phyloP scores from a whole-genome alignment of 2,888 invertebrate genomes.

The Caenorhabditis sulstoni region DNA sequence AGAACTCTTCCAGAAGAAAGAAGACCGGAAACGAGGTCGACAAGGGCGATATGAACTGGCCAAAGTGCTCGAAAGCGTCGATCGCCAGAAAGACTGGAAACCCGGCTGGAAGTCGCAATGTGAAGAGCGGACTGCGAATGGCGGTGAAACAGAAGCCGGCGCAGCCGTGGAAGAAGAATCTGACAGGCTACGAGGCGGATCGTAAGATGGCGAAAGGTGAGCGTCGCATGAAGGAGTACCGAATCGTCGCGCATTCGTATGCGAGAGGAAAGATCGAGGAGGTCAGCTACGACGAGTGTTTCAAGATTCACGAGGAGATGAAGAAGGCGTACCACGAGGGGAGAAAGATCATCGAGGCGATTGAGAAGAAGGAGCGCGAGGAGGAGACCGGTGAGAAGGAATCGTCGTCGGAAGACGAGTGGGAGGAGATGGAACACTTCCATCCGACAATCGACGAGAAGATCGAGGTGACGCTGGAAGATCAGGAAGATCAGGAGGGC shows the following conservation, averaged over 20 bases:
- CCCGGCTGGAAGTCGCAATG: conserved; percentile 17
- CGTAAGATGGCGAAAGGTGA: conserved; percentile 57
- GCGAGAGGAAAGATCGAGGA: conserved; percentile 46
- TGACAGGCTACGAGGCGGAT: conserved; percentile 39
- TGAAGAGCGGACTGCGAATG: conserved; percentile 40
- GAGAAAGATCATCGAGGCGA: conserved; percentile 33
- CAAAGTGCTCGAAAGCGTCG: conserved; percentile 48
- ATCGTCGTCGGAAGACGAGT: conserved; percentile 71
- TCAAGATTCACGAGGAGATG: conserved; percentile 51
- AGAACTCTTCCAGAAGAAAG: not conserved
- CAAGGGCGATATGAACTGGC: conserved; percentile 23
- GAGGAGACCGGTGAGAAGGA: conserved; percentile 21
- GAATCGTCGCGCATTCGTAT: conserved; percentile 32
- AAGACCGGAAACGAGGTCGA: not conserved
- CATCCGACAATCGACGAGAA: conserved; percentile 53
- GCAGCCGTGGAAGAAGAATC: conserved; percentile 60
- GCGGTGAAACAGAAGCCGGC: conserved; percentile 40
- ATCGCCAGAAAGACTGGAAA: conserved; percentile 49
- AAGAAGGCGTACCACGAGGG: conserved; percentile 57
- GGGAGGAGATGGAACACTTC: conserved; percentile 73
- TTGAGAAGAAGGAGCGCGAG: conserved; percentile 18
- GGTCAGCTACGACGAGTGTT: conserved; percentile 55
- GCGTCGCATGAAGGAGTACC: conserved; percentile 49
- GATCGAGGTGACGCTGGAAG: conserved; percentile 53
- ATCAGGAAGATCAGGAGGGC: conserved; percentile 36